Conservation (phyloP, 1,140 invertebrate species). For the Dendrolimus kikuchii region DNA sequence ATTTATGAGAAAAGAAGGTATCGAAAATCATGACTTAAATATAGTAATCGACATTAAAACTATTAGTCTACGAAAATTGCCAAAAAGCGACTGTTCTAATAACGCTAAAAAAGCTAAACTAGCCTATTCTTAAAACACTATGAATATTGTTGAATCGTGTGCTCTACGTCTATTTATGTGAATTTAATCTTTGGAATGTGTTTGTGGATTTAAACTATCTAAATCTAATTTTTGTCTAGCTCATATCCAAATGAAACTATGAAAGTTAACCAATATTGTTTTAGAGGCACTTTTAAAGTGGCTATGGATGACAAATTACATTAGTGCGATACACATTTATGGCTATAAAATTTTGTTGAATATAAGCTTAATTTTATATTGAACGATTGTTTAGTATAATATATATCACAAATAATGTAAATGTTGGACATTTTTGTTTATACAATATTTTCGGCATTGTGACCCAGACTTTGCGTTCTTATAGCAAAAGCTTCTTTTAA, state of each 20-base stretch:
- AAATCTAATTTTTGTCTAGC: constrained; percentile 24
- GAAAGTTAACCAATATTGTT: constrained; percentile 17
- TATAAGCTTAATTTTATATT: constrained; percentile 49
- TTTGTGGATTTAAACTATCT: constrained; percentile 15
- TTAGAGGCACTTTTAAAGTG: constrained; percentile 62
- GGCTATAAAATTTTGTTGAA: constrained; percentile 37
- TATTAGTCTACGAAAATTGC: constrained; percentile 50
- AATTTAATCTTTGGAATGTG: constrained; percentile 21
- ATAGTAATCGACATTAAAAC: constrained; percentile 45
- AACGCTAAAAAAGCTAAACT: constrained; percentile 62
- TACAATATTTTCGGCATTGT: background rate
- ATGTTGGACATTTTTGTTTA: constrained; percentile 45
- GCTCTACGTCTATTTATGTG: constrained; percentile 44
- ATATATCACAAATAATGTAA: constrained; percentile 62
- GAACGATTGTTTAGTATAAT: constrained; percentile 29
- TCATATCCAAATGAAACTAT: constrained; percentile 16
- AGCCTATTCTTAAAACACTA: constrained; percentile 32
- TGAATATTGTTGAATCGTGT: constrained; percentile 47
- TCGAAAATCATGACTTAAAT: constrained; percentile 24
- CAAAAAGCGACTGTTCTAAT: constrained; percentile 48
- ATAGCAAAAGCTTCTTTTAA: no score
- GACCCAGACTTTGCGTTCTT: background rate
- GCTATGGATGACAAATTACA: constrained; percentile 29
- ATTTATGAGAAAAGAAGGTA: constrained; percentile 38
- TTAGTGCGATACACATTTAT: constrained; percentile 39